phyloP scores from a whole-genome alignment of 2,888 invertebrate species.

The Crepidodera aurea region DNA sequence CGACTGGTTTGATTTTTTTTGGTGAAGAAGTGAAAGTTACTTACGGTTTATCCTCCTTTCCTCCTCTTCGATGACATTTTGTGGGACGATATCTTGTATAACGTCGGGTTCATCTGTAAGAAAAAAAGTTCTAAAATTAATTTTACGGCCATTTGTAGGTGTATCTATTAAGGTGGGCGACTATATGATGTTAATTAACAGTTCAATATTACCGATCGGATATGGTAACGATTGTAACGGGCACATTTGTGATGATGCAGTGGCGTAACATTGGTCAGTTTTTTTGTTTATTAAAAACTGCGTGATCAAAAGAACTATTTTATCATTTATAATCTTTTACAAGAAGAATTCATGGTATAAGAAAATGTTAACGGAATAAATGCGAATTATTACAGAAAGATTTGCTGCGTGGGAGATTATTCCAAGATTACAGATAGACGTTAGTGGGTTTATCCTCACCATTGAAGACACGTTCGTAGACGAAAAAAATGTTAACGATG shows the following conservation, averaged over 20 bases:
- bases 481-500: constrained; percentile 5
- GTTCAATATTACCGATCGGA: constrained; percentile 47
- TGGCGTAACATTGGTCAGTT: constrained; percentile 8
- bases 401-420: neutral
- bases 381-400: neutral
- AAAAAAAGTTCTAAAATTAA: constrained; percentile 30
- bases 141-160: constrained; percentile 36
- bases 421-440: constrained; percentile 2
- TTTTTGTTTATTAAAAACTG: too few species aligned
- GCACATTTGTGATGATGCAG: constrained; percentile 46
- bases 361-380: too few species aligned
- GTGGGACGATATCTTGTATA: constrained; percentile 75
- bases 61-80: constrained; percentile 72
- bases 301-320: neutral
- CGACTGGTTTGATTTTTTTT: neutral
- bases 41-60: constrained; percentile 86
- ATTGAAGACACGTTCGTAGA: constrained; percentile 2
- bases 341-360: too few species aligned
- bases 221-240: constrained; percentile 46
- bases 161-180: constrained; percentile 43
- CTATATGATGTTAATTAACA: constrained; percentile 46
- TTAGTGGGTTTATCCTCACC: constrained; percentile 4
- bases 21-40: constrained; percentile 51
- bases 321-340: too few species aligned
- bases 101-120: constrained; percentile 73